Conservation (phyloP, 2,888 invertebrate genomes). For the Drosophila lacicola region DNA sequence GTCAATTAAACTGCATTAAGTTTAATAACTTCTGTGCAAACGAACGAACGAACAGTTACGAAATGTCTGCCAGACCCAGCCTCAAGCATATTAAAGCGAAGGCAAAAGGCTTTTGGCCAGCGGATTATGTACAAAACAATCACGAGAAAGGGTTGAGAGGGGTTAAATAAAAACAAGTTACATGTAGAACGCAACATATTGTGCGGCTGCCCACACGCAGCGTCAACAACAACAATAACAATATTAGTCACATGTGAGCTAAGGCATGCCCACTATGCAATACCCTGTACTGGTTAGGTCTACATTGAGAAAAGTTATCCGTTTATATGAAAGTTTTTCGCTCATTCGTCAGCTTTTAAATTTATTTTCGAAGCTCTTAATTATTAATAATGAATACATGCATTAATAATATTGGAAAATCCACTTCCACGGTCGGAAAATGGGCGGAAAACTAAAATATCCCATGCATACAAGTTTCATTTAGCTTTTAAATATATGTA, state of each 20-base stretch:
- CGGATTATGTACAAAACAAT: constrained; percentile 73
- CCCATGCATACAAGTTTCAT: too few species aligned
- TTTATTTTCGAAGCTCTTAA: too few species aligned
- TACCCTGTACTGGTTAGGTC: constrained; percentile 7
- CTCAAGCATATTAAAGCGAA: constrained; percentile 52
- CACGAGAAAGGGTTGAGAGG: constrained; percentile 3
- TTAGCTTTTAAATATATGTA: too few species aligned
- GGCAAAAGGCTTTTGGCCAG: constrained; percentile 61
- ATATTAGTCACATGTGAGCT: constrained; percentile 3
- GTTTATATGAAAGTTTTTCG: too few species aligned
- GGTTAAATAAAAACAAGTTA: constrained; percentile 23
- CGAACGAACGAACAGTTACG: constrained; percentile 50
- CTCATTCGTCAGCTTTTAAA: too few species aligned
- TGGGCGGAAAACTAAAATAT: too few species aligned
- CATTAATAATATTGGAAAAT: too few species aligned
- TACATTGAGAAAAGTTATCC: too few species aligned
- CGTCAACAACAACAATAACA: constrained; percentile 52
- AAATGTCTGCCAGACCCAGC: constrained; percentile 52
- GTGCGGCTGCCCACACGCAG: constrained; percentile 77
- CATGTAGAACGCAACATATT: constrained; percentile 66
- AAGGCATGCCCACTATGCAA: background rate
- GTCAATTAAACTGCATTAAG: constrained; percentile 81
- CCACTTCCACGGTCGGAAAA: too few species aligned
- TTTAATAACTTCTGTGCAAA: constrained; percentile 78
- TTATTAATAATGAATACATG: too few species aligned